phyloP scores from a whole-genome alignment of 37 sponge, comb jelly and placozoan genomes.

The Chondrosia reniformis region DNA sequence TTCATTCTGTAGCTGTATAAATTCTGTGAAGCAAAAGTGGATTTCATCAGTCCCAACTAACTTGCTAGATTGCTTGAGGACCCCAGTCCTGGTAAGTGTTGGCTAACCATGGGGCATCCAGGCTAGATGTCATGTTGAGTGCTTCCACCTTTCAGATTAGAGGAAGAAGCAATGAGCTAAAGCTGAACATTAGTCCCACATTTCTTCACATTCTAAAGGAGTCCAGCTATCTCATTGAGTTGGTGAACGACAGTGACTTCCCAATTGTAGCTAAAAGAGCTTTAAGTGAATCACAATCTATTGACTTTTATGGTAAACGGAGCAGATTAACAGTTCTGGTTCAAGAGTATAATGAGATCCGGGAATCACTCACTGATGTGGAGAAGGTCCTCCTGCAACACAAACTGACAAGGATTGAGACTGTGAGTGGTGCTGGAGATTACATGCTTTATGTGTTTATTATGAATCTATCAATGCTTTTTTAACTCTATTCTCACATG shows the following conservation, averaged over 20 bases:
- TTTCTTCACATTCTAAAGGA: conserved; percentile 12
- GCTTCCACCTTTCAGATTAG: too few species aligned
- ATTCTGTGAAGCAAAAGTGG: too few species aligned
- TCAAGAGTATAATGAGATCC: conserved; percentile 42
- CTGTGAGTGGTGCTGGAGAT: too few species aligned
- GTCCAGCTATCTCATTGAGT: not conserved
- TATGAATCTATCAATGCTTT: too few species aligned
- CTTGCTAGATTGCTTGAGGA: too few species aligned
- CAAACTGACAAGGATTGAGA: conserved; percentile 50
- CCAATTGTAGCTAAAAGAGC: not conserved
- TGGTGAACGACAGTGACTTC: not conserved
- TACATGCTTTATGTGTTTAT: too few species aligned
- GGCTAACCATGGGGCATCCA: too few species aligned
- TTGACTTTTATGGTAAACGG: not conserved
- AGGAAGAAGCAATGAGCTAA: not conserved
- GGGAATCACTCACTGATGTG: conserved; percentile 25
- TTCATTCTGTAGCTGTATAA: not conserved
- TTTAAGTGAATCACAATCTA: not conserved
- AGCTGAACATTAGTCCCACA: not conserved
- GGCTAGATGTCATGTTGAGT: too few species aligned
- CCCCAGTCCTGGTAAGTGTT: too few species aligned
- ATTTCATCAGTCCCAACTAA: too few species aligned
- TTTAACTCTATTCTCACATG: not conserved
- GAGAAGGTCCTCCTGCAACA: conserved; percentile 49
- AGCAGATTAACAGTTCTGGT: conserved; percentile 31